Evolutionary conservation across 2,113 vertebrate genomes (phyloP).

Genomic region (Parus major): DNA sequence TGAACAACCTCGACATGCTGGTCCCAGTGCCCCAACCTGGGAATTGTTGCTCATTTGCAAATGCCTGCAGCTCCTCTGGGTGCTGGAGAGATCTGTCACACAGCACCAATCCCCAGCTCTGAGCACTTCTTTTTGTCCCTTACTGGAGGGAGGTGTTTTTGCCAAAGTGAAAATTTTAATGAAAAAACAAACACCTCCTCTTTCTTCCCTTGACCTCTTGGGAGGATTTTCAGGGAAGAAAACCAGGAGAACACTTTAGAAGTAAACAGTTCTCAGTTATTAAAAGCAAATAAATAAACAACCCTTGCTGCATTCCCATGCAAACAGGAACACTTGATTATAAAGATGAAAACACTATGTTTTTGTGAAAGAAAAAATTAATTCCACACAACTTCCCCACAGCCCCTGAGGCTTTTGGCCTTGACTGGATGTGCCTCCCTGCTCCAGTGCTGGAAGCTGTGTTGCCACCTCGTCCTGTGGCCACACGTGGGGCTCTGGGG

Average conservation of each 20-base stretch:
- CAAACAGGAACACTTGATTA: constrained; percentile 5
- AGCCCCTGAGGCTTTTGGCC: neutral
- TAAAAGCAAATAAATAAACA: constrained; percentile 60
- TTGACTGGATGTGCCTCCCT: neutral
- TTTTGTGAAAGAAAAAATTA: neutral
- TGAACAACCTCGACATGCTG: neutral
- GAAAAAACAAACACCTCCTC: neutral
- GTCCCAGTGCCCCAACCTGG: neutral
- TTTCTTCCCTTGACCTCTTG: constrained; percentile 7
- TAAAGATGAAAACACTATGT: neutral
- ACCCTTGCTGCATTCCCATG: neutral
- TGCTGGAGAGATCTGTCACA: neutral
- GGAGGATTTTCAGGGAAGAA: constrained; percentile 5
- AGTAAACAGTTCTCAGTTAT: constrained; percentile 36
- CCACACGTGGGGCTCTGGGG: fast-evolving
- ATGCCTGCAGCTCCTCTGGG: neutral
- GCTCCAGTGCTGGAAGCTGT: fast-evolving
- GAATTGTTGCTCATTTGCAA: neutral
- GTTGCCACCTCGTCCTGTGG: fast-evolving
- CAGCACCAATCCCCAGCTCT: neutral
- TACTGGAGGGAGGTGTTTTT: neutral
- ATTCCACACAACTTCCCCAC: neutral
- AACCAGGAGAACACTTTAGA: constrained; percentile 4
- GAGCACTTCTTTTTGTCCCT: neutral
- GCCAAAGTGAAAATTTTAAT: neutral